Conservation (phyloP, 1,140 invertebrate species). For the Nephotettix cincticeps region DNA sequence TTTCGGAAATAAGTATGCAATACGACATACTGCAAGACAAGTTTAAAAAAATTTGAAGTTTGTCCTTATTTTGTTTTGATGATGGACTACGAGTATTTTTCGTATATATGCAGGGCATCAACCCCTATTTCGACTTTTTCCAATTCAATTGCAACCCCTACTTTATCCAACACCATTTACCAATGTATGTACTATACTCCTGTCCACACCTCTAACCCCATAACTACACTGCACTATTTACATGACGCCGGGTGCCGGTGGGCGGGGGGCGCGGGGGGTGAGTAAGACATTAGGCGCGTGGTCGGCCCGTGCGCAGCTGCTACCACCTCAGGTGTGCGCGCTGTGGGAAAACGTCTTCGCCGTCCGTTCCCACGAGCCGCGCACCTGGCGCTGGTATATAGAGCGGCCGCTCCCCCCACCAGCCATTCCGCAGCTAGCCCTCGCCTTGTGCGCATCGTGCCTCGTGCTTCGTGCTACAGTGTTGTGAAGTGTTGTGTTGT, state of each 20-base stretch:
- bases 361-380: conserved; percentile 38
- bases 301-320: conserved; percentile 9
- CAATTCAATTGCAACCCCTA: too few species aligned
- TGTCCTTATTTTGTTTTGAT: too few species aligned
- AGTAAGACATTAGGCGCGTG: conserved; percentile 9
- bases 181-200: too few species aligned
- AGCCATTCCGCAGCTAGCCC: conserved; percentile 24
- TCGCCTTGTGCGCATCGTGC: conserved; percentile 25
- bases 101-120: too few species aligned
- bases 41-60: too few species aligned
- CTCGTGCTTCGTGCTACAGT: conserved; percentile 22
- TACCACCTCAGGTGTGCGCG: background rate
- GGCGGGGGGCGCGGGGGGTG: background rate
- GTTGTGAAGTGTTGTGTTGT: conserved; percentile 22
- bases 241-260: background rate
- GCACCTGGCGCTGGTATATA: conserved; percentile 36
- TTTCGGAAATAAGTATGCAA: too few species aligned
- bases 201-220: too few species aligned
- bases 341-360: conserved; percentile 22
- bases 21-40: too few species aligned
- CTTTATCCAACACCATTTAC: too few species aligned
- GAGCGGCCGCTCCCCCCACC: background rate
- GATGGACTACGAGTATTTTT: too few species aligned
- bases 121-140: too few species aligned
- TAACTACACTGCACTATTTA: background rate